Conservation (phyloP, 2,113 vertebrate genomes). For the Alligator mississippiensis region DNA sequence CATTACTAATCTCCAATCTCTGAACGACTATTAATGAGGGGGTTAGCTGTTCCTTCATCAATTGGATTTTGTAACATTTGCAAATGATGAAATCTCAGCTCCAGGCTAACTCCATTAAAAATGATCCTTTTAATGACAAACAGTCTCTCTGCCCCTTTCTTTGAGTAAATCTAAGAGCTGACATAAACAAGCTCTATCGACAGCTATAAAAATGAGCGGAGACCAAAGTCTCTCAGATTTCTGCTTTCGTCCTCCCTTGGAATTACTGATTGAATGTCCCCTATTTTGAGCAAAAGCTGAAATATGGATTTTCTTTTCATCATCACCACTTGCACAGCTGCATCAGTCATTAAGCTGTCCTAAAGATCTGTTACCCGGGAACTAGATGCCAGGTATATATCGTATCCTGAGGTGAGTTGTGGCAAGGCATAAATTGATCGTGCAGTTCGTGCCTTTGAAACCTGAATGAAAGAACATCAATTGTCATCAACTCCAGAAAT, state of each 20-base stretch:
- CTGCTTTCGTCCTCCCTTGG: constrained; percentile 29
- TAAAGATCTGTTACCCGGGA: constrained; percentile 71
- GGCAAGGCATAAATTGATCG: constrained; percentile 65
- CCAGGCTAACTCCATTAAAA: constrained; percentile 31
- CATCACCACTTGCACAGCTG: constrained; percentile 66
- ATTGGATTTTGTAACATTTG: constrained; percentile 6
- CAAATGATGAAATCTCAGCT: neutral
- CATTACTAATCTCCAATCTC: neutral
- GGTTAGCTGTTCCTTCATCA: neutral
- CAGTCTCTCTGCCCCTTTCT: neutral
- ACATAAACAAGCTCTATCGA: constrained; percentile 39
- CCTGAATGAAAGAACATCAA: constrained; percentile 53
- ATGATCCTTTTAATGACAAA: constrained; percentile 44
- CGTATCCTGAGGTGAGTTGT: constrained; percentile 58
- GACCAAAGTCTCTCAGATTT: constrained; percentile 47
- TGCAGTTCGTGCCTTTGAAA: constrained; percentile 44
- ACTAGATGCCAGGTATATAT: constrained; percentile 58
- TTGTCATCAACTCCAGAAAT: constrained; percentile 36
- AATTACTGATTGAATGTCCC: constrained; percentile 70
- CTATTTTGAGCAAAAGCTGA: constrained; percentile 58
- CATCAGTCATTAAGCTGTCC: constrained; percentile 75
- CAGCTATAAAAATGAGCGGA: constrained; percentile 55
- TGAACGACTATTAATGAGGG: constrained; percentile 21
- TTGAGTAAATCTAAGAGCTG: constrained; percentile 35
- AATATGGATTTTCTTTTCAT: constrained; percentile 76